phyloP scores from a whole-genome alignment of 2,113 vertebrate species.

The Pica pica region DNA sequence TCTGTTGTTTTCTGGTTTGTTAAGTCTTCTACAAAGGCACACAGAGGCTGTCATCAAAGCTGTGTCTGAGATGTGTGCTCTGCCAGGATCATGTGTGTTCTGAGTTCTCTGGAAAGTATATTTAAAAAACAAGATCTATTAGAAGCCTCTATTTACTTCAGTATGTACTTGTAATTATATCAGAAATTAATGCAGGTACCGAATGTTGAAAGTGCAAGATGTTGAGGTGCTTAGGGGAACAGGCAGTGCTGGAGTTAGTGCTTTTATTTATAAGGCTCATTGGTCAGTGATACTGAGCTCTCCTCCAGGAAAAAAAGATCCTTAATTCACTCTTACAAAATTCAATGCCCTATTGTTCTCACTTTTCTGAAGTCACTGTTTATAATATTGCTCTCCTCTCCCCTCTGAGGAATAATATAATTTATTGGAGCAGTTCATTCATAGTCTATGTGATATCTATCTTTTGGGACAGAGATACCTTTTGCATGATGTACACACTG shows the following conservation, averaged over 20 bases:
- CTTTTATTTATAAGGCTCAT: conserved; percentile 25
- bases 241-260: conserved; percentile 21
- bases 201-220: not conserved
- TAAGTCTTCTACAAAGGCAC: not conserved
- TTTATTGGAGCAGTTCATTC: conserved; percentile 58
- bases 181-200: not conserved
- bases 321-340: conserved; percentile 2
- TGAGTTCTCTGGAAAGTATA: not conserved
- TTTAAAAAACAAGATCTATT: not conserved
- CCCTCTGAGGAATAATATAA: conserved; percentile 43
- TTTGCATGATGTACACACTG: conserved; percentile 53
- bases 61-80: not conserved
- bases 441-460: conserved; percentile 43
- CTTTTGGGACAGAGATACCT: conserved; percentile 58
- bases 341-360: conserved; percentile 36
- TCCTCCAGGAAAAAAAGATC: conserved; percentile 14
- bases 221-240: not conserved
- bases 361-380: conserved; percentile 49
- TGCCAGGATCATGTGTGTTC: not conserved
- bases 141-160: not conserved
- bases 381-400: not conserved
- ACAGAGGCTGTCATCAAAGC: not conserved
- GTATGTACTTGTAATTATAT: not conserved
- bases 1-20: not conserved
- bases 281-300: conserved; percentile 13